Conservation (phyloP, 2,113 vertebrate genomes). For the Alethe castanea region DNA sequence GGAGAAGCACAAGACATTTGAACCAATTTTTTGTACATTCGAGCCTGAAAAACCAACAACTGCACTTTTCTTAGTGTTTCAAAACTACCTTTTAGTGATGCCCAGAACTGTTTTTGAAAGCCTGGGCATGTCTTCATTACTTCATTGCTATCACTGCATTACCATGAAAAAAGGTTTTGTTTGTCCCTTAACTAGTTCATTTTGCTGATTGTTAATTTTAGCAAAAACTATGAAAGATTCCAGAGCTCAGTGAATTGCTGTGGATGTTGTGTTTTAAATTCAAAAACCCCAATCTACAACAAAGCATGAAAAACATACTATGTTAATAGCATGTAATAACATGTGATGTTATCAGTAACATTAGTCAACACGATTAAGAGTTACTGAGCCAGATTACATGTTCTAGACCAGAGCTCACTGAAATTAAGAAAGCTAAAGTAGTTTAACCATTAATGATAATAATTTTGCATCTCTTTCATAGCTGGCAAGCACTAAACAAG, state of each 20-base stretch:
- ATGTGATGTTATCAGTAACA: not conserved
- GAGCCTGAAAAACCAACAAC: not conserved
- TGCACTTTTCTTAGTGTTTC: not conserved
- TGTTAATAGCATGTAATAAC: too few species aligned
- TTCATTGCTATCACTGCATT: not conserved
- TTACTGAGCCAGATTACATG: not conserved
- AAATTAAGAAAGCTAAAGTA: not conserved
- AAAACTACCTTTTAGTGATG: not conserved
- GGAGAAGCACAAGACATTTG: not conserved
- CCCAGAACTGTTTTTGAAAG: not conserved
- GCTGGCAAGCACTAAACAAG: not conserved
- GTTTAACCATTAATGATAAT: not conserved
- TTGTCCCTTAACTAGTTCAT: not conserved
- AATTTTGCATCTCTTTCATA: not conserved
- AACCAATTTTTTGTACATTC: not conserved
- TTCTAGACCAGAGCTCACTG: not conserved
- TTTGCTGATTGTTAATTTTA: not conserved
- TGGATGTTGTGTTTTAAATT: not conserved
- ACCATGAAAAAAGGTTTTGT: not conserved
- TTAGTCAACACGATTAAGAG: not conserved
- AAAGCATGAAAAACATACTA: not conserved
- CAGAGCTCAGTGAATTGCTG: not conserved
- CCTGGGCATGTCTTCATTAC: not conserved
- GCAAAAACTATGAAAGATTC: not conserved
- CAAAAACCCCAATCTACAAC: not conserved